Base-by-base conservation (phyloP, 2,888 invertebrate species). In the Sylvicola cinctus region DNA sequence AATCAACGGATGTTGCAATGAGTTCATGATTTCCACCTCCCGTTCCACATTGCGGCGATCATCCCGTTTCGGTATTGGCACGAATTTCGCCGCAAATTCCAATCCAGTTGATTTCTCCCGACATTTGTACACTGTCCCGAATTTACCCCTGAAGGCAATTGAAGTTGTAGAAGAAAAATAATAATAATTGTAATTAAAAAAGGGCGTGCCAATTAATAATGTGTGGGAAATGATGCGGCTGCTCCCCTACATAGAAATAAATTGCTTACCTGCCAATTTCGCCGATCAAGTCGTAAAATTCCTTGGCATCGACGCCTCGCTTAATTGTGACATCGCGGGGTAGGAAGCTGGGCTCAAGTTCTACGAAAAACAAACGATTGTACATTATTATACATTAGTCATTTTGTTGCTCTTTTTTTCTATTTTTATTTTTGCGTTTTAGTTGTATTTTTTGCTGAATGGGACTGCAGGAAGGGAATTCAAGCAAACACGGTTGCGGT, bases 1-100 rank as follows among this genome's bases (percentile, higher is more conserved):
- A 33, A 99, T 74, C 41, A 93, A 63, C 20, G 91, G 91, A 63
- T 98, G 96, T 48, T 91, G 81, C 36, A 98, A 68, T 42, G 75
- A 65, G 51, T 85, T 70, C 95, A 98, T 96, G 47, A 98, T 88
- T 46, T 93, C 91, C 39, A 98, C 83, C 57, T 96, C 96, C 35
- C 93, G 68, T 55, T 90, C 85, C 41, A 93, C 93, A 49, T 90
- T 85, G 41, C 84, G 66, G 39, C 84, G 65, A 56, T 91, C 91
- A 48, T 90, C 85, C 39, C 84, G 71, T 45, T 83, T 71, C 38
- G 71, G 73, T 32, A 84, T 79, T 30, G 74, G 74, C 43, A 96
- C 84, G 54, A 90, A 80, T 62, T 96, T 96, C 2, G 91, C 93
- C 1, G 95, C 95, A 45, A 95, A 62, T 45, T 74, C 69, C 34